Evolutionary conservation across 2,113 vertebrate genomes (phyloP).

Genomic region (Coregonus clupeaformis): DNA sequence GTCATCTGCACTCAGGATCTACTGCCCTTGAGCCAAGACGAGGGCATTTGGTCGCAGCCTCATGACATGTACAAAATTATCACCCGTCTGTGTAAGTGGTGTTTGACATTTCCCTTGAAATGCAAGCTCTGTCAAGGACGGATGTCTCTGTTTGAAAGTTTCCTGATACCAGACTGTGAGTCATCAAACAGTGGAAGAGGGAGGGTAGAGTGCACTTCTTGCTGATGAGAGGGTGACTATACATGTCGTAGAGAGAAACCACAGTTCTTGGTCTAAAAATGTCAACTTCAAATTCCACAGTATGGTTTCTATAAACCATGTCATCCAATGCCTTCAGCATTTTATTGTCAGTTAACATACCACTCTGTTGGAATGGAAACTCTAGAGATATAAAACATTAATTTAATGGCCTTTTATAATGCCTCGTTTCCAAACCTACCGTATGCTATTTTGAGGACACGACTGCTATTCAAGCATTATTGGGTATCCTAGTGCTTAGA

Average conservation of each 20-base stretch:
- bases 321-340: neutral
- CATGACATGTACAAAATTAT: slow-evolving; percentile 12
- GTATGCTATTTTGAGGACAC: too few relatives aligned
- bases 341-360: neutral
- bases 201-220: neutral
- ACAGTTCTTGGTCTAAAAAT: too few relatives aligned
- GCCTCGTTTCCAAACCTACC: too few relatives aligned
- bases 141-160: slow-evolving; percentile 5
- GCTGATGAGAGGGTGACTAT: neutral
- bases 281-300: too few relatives aligned
- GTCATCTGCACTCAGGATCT: neutral
- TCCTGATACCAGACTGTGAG: neutral
- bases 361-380: too few relatives aligned
- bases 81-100: slow-evolving; percentile 20
- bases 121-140: neutral
- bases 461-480: too few relatives aligned
- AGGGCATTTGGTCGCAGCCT: neutral
- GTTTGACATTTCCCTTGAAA: slow-evolving; percentile 17
- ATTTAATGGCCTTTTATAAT: too few relatives aligned
- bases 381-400: too few relatives aligned
- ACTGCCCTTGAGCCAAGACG: slow-evolving; percentile 9
- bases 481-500: too few relatives aligned
- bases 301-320: neutral
- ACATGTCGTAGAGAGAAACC: neutral
- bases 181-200: neutral